These are phyloP conservation scores for Criorhina ranunculi DNA, from an alignment of 2,888 invertebrate genomes.

Conservation along the genomic window DNA sequence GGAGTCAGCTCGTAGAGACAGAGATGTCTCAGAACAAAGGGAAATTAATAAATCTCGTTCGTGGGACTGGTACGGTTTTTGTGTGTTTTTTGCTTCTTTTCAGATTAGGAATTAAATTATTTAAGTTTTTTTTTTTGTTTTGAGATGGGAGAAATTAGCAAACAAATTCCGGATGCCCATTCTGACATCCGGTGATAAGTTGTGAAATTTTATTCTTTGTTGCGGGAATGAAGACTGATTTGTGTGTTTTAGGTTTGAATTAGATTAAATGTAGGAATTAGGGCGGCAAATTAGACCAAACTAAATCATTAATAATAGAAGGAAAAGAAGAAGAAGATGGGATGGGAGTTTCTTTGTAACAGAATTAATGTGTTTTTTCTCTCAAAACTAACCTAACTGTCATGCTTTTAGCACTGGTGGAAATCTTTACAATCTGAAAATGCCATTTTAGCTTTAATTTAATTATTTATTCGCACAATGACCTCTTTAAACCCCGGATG, in stretches of 20 bases:
- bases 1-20: conserved; percentile 24
- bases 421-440: no score
- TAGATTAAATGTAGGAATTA: conserved; percentile 16
- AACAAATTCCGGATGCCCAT: conserved; percentile 70
- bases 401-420: no score
- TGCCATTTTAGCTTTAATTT: no score
- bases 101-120: conserved; percentile 53
- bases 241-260: conserved; percentile 23
- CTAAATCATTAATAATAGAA: conserved; percentile 39
- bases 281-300: conserved; percentile 15
- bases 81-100: conserved; percentile 8
- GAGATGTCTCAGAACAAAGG: conserved; percentile 55
- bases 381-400: no score
- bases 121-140: conserved; percentile 48
- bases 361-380: no score
- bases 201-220: conserved; percentile 56
- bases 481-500: no score
- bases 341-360: neutral
- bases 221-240: conserved; percentile 32
- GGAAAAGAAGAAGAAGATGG: neutral
- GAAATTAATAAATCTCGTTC: conserved; percentile 63
- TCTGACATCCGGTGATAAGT: conserved; percentile 74
- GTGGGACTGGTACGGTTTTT: conserved; percentile 30
- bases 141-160: conserved; percentile 65
- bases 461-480: no score